Base-by-base conservation (phyloP, 2,797 vertebrate species). In the Monodelphis domestica region DNA sequence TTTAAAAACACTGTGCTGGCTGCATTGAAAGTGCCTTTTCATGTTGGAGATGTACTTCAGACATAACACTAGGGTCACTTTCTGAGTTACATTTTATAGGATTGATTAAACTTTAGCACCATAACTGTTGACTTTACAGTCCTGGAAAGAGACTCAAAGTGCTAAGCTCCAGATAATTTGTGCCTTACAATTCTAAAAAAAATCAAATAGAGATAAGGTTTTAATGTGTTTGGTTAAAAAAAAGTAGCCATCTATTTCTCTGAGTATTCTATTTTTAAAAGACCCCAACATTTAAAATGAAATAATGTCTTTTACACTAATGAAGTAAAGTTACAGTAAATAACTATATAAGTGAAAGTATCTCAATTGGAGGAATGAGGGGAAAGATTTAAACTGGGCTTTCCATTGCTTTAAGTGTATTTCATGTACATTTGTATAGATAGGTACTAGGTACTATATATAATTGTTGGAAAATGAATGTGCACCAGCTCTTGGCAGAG, bases 51-150 rank as follows among this genome's bases (percentile, higher is more conserved):
- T 98, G 97, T 97, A 98, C 98, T 98, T 98, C 97, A 98, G 97
- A 96, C 93, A 87, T 97, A 98, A 98, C 97, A 97, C 95, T 70
- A 89, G 98, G 98, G 98, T 98, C 98, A 98, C 97, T 98, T 98
- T 98, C 98, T 97, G 98, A 98, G 98, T 98, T 98, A 98, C 98
- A 96, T 98, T 99, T 99, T 98, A 99, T 98, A 98, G 97, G 97
- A 98, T 97, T 98, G 98, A 98, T 98, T 98, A 98, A 98, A 98
- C 98, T 98, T 98, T 98, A 98, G 97, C 98, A 98, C 98, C 97
- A 38, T 98, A 98, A 98, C 98, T 98, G 98, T 98, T 98, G 98
- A 98, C 98, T 98, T 98, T 98, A 98, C 95, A 97, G 98, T 97
- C 98, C 95, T 92, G 96, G 96, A 95, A 98, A 98, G 98, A 98